phyloP scores from a whole-genome alignment of 2,797 vertebrate genomes.

The Spea hammondii region DNA sequence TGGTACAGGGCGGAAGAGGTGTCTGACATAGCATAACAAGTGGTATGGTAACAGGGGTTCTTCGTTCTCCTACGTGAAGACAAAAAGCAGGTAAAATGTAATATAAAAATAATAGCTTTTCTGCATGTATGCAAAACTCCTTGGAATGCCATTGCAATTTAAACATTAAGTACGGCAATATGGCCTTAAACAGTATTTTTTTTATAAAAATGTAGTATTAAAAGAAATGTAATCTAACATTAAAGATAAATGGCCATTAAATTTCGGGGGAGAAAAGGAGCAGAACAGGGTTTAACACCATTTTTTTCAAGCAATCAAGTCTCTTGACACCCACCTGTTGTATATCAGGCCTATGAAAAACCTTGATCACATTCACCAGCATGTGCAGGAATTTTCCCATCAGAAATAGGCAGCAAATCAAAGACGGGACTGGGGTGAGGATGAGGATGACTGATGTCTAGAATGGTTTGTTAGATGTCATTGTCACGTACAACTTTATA shows the following conservation, averaged over 20 bases:
- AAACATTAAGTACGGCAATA: no score
- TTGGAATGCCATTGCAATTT: no score
- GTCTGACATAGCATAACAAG: constrained; percentile 29
- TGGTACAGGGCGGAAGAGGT: neutral
- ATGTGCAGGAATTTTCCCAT: constrained; percentile 39
- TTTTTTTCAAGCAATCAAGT: no score
- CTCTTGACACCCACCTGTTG: constrained; percentile 19
- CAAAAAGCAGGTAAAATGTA: neutral
- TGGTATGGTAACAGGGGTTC: constrained; percentile 39
- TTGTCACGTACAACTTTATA: no score
- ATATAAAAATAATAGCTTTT: no score
- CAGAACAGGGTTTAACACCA: no score
- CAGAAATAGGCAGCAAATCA: constrained; percentile 40
- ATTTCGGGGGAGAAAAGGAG: no score
- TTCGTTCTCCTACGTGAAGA: constrained; percentile 29
- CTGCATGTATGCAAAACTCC: no score
- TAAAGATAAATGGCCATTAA: no score
- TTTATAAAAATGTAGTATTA: no score
- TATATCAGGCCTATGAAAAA: constrained; percentile 5
- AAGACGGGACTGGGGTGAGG: constrained; percentile 38
- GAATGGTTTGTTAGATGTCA: neutral
- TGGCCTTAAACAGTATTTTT: no score
- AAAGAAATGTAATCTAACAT: no score
- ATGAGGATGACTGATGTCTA: constrained; percentile 30
- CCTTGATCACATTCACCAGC: constrained; percentile 6